A percentile compares a stretch with the other conserved stretches of the same genome.
Conservation (phyloP, 2,113 vertebrate genomes). For the Lagopus muta region DNA sequence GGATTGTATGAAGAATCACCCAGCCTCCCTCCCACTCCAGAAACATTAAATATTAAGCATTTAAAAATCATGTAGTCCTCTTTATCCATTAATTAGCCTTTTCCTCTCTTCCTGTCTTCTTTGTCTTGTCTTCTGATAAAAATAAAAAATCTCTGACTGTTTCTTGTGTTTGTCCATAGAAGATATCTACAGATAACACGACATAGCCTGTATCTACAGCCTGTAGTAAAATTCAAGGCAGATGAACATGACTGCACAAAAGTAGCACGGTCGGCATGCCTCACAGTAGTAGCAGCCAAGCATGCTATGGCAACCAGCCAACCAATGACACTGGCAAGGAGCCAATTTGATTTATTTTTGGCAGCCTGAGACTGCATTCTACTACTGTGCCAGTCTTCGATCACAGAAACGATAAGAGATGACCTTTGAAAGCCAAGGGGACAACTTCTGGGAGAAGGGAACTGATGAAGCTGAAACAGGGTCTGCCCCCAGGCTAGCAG, state of each 20-base stretch:
- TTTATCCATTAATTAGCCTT: neutral
- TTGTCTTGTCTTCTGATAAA: neutral
- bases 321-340: slow-evolving; percentile 5
- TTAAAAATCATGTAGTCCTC: neutral
- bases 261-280: neutral
- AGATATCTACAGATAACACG: neutral
- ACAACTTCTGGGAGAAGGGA: neutral
- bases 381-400: slow-evolving; percentile 8
- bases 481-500: slow-evolving; percentile 10
- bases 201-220: neutral
- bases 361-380: neutral
- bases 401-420: neutral
- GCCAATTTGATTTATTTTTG: slow-evolving; percentile 57
- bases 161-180: neutral
- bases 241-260: slow-evolving; percentile 16
- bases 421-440: slow-evolving; percentile 50
- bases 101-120: neutral
- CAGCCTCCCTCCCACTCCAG: neutral
- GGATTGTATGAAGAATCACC: neutral
- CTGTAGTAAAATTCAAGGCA: slow-evolving; percentile 48
- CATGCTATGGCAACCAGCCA: slow-evolving; percentile 44
- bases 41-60: neutral
- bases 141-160: neutral
- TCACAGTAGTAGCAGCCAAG: neutral
- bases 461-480: slow-evolving; percentile 31